phyloP scores from a whole-genome alignment of 2,888 invertebrate genomes.

The Ypsolopha sequella region DNA sequence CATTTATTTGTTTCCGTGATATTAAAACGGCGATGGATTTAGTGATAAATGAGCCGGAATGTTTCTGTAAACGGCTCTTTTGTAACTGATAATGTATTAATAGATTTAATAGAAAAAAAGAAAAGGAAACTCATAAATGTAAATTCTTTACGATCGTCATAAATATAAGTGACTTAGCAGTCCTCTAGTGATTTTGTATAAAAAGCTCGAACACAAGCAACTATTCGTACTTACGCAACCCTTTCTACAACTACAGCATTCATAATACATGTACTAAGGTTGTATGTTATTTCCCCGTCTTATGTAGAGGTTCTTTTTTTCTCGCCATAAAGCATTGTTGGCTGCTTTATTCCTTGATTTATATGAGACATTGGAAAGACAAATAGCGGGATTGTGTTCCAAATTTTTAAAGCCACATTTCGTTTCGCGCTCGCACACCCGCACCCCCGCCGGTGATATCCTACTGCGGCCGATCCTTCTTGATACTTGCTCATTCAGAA shows the following conservation, averaged over 20 bases:
- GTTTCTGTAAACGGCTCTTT: background rate
- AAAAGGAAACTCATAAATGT: slow-evolving; percentile 4
- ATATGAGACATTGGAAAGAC: slow-evolving; percentile 80
- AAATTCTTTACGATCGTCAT: no score
- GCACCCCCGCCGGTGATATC: slow-evolving; percentile 52
- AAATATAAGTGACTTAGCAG: no score
- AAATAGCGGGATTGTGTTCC: slow-evolving; percentile 84
- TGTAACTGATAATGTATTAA: background rate
- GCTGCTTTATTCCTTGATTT: slow-evolving; percentile 77
- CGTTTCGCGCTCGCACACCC: slow-evolving; percentile 69
- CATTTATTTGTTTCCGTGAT: slow-evolving; percentile 25
- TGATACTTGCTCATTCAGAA: slow-evolving; percentile 24
- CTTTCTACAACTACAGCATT: slow-evolving; percentile 47
- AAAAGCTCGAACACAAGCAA: no score
- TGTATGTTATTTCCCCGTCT: slow-evolving; percentile 66
- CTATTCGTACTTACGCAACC: slow-evolving; percentile 26
- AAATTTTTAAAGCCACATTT: slow-evolving; percentile 85
- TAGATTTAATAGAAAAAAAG: background rate
- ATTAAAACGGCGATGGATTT: slow-evolving; percentile 56
- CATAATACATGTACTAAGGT: slow-evolving; percentile 60
- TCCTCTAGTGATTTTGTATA: no score
- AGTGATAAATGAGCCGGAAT: slow-evolving; percentile 6
- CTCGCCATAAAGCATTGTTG: slow-evolving; percentile 72
- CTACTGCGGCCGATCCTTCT: slow-evolving; percentile 35
- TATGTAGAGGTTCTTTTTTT: slow-evolving; percentile 66